Evolutionary conservation across 2,888 invertebrate genomes (phyloP).

Genomic region (Rotaria magnacalcarata): DNA sequence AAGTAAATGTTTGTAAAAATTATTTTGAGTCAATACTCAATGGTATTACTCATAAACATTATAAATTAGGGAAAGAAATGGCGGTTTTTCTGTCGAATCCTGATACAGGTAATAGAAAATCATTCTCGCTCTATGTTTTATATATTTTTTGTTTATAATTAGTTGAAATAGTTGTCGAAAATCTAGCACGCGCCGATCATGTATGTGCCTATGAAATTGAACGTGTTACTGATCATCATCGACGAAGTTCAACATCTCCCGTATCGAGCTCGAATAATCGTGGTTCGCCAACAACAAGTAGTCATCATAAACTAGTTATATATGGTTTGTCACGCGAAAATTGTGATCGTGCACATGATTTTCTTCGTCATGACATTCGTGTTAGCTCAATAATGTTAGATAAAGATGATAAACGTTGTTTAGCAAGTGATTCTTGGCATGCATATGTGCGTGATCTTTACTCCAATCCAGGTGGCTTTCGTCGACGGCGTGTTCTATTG

Average conservation of each 20-base stretch:
- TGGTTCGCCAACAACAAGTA: background rate
- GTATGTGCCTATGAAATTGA: slow-evolving; percentile 32
- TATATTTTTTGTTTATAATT: background rate
- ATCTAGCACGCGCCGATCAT: slow-evolving; percentile 10
- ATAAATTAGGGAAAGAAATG: slow-evolving; percentile 15
- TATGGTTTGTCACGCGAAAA: background rate
- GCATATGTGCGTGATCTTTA: slow-evolving; percentile 3
- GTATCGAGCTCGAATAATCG: background rate
- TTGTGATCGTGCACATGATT: slow-evolving; percentile 3
- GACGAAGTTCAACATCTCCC: background rate
- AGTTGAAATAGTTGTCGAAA: slow-evolving; percentile 8
- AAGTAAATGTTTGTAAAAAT: slow-evolving; percentile 19
- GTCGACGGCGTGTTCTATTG: slow-evolving; percentile 24
- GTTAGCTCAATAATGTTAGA: slow-evolving; percentile 28
- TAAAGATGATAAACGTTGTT: slow-evolving; percentile 37
- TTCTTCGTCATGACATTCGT: slow-evolving; percentile 11
- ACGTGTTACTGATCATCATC: slow-evolving; percentile 6
- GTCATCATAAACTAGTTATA: slow-evolving; percentile 27
- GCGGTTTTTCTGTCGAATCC: slow-evolving; percentile 33
- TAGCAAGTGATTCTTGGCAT: slow-evolving; percentile 12
- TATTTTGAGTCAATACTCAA: slow-evolving; percentile 28
- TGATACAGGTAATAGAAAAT: background rate
- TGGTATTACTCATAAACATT: background rate
- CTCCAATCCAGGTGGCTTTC: background rate
- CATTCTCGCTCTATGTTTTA: no score